Evolutionary conservation across 2,888 invertebrate species (phyloP).

Genomic region (Trachelus iudaicus): DNA sequence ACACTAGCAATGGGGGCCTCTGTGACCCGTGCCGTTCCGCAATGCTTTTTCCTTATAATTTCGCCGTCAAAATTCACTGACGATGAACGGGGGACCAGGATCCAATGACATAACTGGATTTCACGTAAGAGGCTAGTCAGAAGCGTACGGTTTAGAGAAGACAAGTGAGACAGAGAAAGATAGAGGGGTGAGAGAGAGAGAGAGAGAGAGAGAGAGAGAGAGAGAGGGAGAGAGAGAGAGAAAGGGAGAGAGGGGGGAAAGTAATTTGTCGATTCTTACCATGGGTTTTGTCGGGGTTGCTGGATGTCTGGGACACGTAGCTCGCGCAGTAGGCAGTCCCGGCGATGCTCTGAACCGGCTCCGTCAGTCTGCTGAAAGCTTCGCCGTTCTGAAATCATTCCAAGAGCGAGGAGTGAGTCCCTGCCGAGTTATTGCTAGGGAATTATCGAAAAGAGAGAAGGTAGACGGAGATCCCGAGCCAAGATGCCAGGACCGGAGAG

Average conservation of each 20-base stretch:
- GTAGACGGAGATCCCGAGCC: background rate
- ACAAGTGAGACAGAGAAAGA: background rate
- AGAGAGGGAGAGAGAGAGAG: background rate
- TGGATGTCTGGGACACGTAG: conserved; percentile 37
- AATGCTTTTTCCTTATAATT: background rate
- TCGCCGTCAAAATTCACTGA: background rate
- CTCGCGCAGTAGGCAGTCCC: conserved; percentile 40
- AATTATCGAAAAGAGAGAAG: conserved; percentile 1
- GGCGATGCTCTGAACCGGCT: conserved; percentile 39
- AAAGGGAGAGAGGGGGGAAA: background rate
- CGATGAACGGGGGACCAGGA: background rate
- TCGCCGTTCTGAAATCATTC: conserved; percentile 44
- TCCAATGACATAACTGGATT: background rate
- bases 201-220: background rate
- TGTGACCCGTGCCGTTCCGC: background rate
- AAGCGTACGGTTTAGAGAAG: background rate
- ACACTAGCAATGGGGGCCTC: background rate
- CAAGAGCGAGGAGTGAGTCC: background rate
- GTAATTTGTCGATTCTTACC: conserved; percentile 25
- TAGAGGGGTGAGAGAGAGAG: background rate
- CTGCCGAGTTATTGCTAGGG: background rate
- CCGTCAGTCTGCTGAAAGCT: conserved; percentile 44
- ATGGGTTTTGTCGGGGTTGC: conserved; percentile 31
- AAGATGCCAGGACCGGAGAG: background rate
- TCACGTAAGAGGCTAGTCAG: background rate